These are phyloP conservation scores for Cyprinodon variegatus DNA, from an alignment of 2,113 vertebrate species.

Conservation along the genomic window DNA sequence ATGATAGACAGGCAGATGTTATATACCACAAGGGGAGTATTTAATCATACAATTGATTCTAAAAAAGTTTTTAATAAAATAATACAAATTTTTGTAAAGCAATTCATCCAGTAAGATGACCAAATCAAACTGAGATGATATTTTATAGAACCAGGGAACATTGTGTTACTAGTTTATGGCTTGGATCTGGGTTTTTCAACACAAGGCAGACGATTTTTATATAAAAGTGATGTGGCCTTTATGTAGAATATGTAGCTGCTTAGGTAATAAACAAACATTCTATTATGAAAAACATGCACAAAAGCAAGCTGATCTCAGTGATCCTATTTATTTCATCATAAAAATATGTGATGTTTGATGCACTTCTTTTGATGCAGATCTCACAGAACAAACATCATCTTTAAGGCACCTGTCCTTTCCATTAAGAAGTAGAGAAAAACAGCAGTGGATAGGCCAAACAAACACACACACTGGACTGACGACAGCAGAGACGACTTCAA, in stretches of 20 bases:
- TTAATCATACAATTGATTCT: too few species aligned
- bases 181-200: not conserved
- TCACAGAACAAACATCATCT: constrained; percentile 51
- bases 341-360: constrained; percentile 19
- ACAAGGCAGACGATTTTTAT: not conserved
- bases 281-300: not conserved
- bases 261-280: not conserved
- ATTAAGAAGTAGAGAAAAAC: constrained; percentile 65
- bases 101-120: too few species aligned
- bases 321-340: constrained; percentile 1
- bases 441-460: constrained; percentile 43
- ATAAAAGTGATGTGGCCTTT: not conserved
- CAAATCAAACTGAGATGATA: too few species aligned
- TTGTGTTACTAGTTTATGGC: not conserved
- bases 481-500: constrained; percentile 72
- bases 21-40: not conserved
- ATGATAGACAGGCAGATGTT: too few species aligned
- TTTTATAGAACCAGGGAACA: not conserved
- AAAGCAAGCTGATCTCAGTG: constrained; percentile 4
- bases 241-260: not conserved
- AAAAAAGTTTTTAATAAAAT: too few species aligned
- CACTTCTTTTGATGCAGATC: constrained; percentile 20
- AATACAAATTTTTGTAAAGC: too few species aligned
- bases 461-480: constrained; percentile 50
- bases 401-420: constrained; percentile 63